Conservation (phyloP, 2,888 invertebrate species). For the Scelioninae gen. 1 region DNA sequence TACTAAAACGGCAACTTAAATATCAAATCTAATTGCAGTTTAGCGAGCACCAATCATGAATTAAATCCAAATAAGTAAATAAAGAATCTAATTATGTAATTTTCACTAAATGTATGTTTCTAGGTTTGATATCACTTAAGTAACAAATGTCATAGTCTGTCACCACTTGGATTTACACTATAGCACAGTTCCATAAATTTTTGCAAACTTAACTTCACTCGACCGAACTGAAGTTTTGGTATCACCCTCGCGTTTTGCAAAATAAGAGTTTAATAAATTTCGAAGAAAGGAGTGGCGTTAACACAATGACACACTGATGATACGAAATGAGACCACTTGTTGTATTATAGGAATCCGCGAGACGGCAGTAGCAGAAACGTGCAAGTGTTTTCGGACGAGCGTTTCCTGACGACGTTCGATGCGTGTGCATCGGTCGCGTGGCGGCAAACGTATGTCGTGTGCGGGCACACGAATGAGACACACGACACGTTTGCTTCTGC, state of each 20-base stretch:
- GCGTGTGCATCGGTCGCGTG: constrained; percentile 84
- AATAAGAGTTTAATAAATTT: too few relatives aligned
- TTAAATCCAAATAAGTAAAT: too few relatives aligned
- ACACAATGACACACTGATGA: constrained; percentile 32
- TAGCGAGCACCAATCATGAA: too few relatives aligned
- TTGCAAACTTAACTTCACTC: not conserved
- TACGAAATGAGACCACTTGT: constrained; percentile 57
- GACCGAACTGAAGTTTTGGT: not conserved
- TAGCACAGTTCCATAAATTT: too few relatives aligned
- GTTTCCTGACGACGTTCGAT: constrained; percentile 71
- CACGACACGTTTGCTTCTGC: constrained; percentile 77
- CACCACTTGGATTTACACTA: too few relatives aligned
- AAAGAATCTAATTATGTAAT: too few relatives aligned
- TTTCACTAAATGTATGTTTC: too few relatives aligned
- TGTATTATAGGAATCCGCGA: constrained; percentile 62
- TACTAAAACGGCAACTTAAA: too few relatives aligned
- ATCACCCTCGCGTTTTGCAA: too few relatives aligned
- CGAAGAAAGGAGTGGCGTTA: not conserved
- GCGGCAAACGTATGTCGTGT: constrained; percentile 85
- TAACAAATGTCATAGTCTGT: too few relatives aligned
- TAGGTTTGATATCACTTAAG: too few relatives aligned
- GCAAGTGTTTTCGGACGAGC: constrained; percentile 61
- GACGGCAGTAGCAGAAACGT: constrained; percentile 51
- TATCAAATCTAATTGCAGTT: too few relatives aligned
- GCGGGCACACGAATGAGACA: constrained; percentile 82